These are phyloP conservation scores for Acanthopleura granulata DNA, from an alignment of 2,888 invertebrate species.

Conservation along the genomic window DNA sequence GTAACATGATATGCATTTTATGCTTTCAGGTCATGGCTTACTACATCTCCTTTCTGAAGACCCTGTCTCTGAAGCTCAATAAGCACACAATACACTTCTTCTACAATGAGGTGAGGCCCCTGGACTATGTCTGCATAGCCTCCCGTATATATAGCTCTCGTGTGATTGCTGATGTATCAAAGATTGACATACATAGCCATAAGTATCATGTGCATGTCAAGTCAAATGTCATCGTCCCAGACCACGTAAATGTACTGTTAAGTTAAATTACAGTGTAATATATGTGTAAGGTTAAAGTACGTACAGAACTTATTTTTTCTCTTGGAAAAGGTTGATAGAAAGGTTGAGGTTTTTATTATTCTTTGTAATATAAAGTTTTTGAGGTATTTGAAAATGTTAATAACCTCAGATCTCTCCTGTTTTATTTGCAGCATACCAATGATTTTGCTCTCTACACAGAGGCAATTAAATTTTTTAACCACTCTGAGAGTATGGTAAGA, in stretches of 20 bases:
- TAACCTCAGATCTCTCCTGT: neutral
- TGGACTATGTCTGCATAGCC: neutral
- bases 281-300: no score
- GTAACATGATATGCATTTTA: conserved; percentile 9
- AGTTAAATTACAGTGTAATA: no score
- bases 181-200: no score
- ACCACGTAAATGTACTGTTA: no score
- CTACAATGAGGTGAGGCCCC: conserved; percentile 87
- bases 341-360: no score
- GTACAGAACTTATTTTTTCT: no score
- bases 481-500: conserved; percentile 98
- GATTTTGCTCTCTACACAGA: conserved; percentile 99
- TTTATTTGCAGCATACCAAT: conserved; percentile 77
- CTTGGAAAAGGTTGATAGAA: no score
- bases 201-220: no score
- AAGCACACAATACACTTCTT: conserved; percentile 99
- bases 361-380: no score
- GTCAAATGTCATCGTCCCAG: no score
- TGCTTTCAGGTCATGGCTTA: conserved; percentile 89
- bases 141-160: neutral
- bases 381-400: no score
- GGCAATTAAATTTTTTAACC: conserved; percentile 99
- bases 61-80: conserved; percentile 96
- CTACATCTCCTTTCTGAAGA: conserved; percentile 99
- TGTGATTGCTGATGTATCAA: no score